Conservation (phyloP, 2,888 invertebrate genomes). For the Lampropteryx suffumata region DNA sequence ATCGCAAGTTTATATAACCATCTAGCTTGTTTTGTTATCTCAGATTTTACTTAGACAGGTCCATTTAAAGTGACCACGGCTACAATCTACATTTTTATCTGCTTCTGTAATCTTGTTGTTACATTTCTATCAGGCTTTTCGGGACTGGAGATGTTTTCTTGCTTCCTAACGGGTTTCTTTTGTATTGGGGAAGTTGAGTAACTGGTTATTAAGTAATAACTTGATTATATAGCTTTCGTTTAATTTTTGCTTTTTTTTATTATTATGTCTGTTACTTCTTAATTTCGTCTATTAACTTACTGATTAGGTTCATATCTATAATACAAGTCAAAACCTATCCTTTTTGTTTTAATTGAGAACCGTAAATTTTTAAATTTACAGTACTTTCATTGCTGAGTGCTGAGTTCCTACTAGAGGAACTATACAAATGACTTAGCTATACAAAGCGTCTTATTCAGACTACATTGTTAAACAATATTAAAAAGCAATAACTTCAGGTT, state of each 20-base stretch:
- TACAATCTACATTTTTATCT: slow-evolving; percentile 30
- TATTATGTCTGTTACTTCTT: not conserved
- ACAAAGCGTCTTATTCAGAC: not conserved
- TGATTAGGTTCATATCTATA: too few relatives aligned
- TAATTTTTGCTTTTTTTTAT: not conserved
- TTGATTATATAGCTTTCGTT: too few relatives aligned
- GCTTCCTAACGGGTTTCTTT: slow-evolving; percentile 21
- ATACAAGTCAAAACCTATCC: too few relatives aligned
- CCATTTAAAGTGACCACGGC: slow-evolving; percentile 35
- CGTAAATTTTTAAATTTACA: too few relatives aligned
- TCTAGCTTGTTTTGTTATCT: slow-evolving; percentile 40
- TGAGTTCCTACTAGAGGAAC: not conserved
- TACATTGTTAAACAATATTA: slow-evolving; percentile 21
- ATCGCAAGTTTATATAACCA: slow-evolving; percentile 47
- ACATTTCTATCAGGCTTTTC: slow-evolving; percentile 32
- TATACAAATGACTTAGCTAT: not conserved
- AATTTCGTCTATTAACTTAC: not conserved
- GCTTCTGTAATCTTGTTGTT: slow-evolving; percentile 33
- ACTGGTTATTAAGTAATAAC: slow-evolving; percentile 12
- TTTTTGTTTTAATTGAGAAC: too few relatives aligned
- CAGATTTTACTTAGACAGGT: slow-evolving; percentile 39
- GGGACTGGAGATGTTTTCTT: slow-evolving; percentile 25
- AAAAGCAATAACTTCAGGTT: slow-evolving; percentile 27
- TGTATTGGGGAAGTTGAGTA: slow-evolving; percentile 19
- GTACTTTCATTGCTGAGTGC: too few relatives aligned